A percentile compares a stretch with the other conserved stretches of the same genome.
These are phyloP conservation scores for Athene cunicularia DNA, from an alignment of 2,113 vertebrate species.

Conservation along the genomic window DNA sequence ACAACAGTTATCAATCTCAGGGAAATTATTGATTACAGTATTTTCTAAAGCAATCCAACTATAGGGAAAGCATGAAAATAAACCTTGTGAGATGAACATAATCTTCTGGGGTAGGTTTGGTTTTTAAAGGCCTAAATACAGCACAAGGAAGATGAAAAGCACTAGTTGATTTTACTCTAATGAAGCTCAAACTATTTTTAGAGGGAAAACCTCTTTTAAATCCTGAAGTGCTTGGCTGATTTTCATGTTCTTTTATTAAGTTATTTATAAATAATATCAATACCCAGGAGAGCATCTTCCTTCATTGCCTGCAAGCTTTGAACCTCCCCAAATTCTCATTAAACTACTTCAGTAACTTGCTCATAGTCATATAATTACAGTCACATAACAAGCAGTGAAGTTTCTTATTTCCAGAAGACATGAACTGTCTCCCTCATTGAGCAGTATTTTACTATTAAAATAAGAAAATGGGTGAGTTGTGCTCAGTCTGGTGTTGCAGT, in stretches of 20 bases:
- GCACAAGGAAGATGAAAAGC: slow-evolving; percentile 30
- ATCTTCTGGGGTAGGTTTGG: not conserved
- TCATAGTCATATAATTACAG: not conserved
- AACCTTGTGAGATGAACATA: not conserved
- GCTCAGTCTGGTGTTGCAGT: not conserved
- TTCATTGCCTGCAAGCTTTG: slow-evolving; percentile 38
- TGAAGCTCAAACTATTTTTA: slow-evolving; percentile 45
- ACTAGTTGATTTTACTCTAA: slow-evolving; percentile 5
- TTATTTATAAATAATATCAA: slow-evolving; percentile 66
- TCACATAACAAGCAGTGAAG: not conserved
- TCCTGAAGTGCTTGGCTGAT: slow-evolving; percentile 5
- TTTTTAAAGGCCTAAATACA: not conserved
- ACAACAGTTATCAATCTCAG: not conserved
- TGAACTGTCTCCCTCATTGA: not conserved
- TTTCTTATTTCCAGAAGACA: not conserved
- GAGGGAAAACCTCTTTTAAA: slow-evolving; percentile 18
- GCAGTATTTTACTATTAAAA: not conserved
- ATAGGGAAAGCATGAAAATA: not conserved
- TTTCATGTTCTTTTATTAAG: slow-evolving; percentile 20
- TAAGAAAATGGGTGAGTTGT: not conserved
- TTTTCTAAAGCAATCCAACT: not conserved
- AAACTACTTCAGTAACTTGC: not conserved
- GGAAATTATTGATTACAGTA: not conserved
- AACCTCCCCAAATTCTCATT: slow-evolving; percentile 42
- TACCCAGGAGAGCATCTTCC: slow-evolving; percentile 24